A percentile compares a stretch with the other conserved stretches of the same genome.
Conservation (phyloP, 2,113 vertebrate genomes). For the Notiomystis cincta region DNA sequence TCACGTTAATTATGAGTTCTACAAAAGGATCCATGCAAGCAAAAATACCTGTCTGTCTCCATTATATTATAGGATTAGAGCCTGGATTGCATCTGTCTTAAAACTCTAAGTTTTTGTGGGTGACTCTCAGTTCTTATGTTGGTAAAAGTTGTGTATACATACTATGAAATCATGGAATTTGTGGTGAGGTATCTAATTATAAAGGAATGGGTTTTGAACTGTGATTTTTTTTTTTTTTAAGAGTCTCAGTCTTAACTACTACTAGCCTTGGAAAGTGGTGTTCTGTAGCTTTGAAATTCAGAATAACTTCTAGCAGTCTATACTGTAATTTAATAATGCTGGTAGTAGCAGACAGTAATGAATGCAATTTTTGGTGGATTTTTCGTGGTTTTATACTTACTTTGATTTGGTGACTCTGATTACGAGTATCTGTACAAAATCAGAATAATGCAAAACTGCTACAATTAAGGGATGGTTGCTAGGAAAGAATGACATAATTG, state of each 20-base stretch:
- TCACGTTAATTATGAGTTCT: not conserved
- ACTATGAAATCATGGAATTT: not conserved
- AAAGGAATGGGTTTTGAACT: not conserved
- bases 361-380: not conserved
- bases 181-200: not conserved
- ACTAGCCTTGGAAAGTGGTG: not conserved
- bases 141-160: not conserved
- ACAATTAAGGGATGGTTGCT: not conserved
- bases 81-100: not conserved
- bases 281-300: not conserved
- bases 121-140: accelerated
- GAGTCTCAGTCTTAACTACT: not conserved
- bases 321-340: not conserved
- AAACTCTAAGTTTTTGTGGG: not conserved
- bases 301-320: not conserved
- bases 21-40: not conserved
- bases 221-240: not conserved
- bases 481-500: not conserved
- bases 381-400: not conserved
- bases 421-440: not conserved
- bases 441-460: not conserved
- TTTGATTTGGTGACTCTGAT: not conserved
- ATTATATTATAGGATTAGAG: not conserved
- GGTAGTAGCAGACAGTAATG: not conserved
- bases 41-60: not conserved